Evolutionary conservation across 2,888 invertebrate genomes (phyloP).

Genomic region (Liposcelis brunnea): DNA sequence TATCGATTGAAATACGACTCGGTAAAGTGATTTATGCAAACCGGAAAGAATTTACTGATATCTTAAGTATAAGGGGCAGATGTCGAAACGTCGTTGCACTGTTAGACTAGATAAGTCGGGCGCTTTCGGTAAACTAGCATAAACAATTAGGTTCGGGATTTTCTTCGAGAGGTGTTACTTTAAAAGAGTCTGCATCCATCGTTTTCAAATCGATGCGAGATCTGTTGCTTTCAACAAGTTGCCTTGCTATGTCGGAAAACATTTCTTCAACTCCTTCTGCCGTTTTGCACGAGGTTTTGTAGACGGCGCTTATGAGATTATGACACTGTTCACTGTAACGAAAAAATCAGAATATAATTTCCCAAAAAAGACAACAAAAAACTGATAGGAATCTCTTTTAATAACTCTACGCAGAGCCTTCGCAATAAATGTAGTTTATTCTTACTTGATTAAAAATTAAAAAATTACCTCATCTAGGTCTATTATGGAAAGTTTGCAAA

Average conservation of each 20-base stretch:
- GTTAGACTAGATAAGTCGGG: too few relatives aligned
- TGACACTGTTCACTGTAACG: constrained; percentile 71
- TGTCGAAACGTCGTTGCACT: too few relatives aligned
- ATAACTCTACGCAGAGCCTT: neutral
- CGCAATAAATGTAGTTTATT: constrained; percentile 1
- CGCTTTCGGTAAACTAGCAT: constrained; percentile 16
- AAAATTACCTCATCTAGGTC: too few relatives aligned
- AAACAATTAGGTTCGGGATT: constrained; percentile 22
- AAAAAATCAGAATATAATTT: constrained; percentile 12
- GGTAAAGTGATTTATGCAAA: too few relatives aligned
- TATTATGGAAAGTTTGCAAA: too few relatives aligned
- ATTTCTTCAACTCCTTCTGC: constrained; percentile 75
- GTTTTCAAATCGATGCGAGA: constrained; percentile 68
- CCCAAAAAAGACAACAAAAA: neutral
- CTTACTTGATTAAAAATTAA: neutral
- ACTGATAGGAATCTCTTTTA: neutral
- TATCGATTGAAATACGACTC: too few relatives aligned
- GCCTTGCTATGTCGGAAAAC: constrained; percentile 75
- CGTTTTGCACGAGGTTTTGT: constrained; percentile 78
- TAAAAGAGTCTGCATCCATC: constrained; percentile 34
- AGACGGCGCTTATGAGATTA: constrained; percentile 71
- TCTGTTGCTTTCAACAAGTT: constrained; percentile 60
- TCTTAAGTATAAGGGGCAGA: too few relatives aligned
- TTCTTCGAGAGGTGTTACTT: constrained; percentile 19
- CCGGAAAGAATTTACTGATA: too few relatives aligned